phyloP scores from a whole-genome alignment of 2,888 invertebrate genomes.

The Sinelater perroti region DNA sequence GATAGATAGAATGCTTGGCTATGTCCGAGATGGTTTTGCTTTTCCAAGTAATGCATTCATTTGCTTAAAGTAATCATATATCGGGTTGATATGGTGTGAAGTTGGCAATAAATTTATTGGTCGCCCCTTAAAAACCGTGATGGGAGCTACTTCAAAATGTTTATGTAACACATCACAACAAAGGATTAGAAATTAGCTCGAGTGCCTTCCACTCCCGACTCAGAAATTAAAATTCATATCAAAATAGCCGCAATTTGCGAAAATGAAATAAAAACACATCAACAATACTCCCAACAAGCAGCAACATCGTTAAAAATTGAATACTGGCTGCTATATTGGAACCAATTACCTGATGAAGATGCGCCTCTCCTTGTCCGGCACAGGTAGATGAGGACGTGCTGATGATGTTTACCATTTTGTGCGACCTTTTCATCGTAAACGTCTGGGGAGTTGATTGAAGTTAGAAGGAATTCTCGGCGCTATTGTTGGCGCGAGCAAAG shows the following conservation, averaged over 20 bases:
- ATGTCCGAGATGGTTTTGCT: no score
- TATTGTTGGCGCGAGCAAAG: conserved; percentile 20
- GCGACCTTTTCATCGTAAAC: conserved; percentile 34
- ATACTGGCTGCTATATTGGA: conserved; percentile 43
- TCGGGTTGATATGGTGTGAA: no score
- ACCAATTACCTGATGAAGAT: conserved; percentile 41
- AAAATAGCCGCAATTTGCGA: conserved; percentile 33
- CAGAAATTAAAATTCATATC: conserved; percentile 39
- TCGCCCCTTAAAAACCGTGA: no score
- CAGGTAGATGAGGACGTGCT: conserved; percentile 3
- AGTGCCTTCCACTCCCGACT: conserved; percentile 3
- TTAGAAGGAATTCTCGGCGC: conserved; percentile 29
- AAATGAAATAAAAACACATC: conserved; percentile 29
- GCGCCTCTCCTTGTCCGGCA: conserved; percentile 13
- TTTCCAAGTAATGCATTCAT: no score
- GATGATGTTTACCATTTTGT: conserved; percentile 26
- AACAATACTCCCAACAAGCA: conserved; percentile 32
- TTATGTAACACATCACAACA: no score
- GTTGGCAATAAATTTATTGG: no score
- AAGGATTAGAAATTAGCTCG: no score
- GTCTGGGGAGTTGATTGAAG: conserved; percentile 36
- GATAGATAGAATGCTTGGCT: no score
- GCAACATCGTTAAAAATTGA: conserved; percentile 41
- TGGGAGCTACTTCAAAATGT: no score
- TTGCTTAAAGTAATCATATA: no score